Evolutionary conservation across 2,888 invertebrate species (phyloP).

Genomic region (Dioctria linearis): DNA sequence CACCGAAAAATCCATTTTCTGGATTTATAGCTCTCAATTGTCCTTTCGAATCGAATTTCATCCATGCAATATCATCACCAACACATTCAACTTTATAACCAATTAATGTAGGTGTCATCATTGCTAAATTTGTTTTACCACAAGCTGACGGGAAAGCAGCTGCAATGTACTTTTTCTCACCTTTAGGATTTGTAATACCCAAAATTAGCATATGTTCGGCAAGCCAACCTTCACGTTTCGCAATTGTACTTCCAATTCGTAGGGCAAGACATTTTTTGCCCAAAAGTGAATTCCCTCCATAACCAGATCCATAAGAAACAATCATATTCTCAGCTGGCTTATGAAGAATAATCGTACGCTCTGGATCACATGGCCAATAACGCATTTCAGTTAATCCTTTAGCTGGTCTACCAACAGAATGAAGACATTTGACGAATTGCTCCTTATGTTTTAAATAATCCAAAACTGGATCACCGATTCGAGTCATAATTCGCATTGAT

Average conservation of each 20-base stretch:
- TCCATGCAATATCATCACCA: slow-evolving; percentile 99
- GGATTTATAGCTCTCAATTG: slow-evolving; percentile 96
- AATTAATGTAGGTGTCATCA: slow-evolving; percentile 95
- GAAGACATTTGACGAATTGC: slow-evolving; percentile 91
- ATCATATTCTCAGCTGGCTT: slow-evolving; percentile 72
- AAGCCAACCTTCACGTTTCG: slow-evolving; percentile 95
- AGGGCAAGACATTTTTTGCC: slow-evolving; percentile 99
- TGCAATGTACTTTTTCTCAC: slow-evolving; percentile 92
- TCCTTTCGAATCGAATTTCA: slow-evolving; percentile 91
- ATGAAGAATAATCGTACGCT: slow-evolving; percentile 93
- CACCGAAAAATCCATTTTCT: slow-evolving; percentile 99
- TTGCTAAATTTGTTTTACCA: slow-evolving; percentile 98
- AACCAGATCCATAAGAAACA: slow-evolving; percentile 86
- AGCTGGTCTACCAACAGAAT: slow-evolving; percentile 89
- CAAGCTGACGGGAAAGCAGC: slow-evolving; percentile 99
- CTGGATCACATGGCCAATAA: slow-evolving; percentile 98
- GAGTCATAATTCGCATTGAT: slow-evolving; percentile 98
- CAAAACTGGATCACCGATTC: slow-evolving; percentile 80
- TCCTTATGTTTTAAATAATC: slow-evolving; percentile 73
- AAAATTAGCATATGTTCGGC: slow-evolving; percentile 99
- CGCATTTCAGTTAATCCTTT: slow-evolving; percentile 75
- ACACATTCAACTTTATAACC: slow-evolving; percentile 95
- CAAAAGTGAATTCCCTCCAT: slow-evolving; percentile 95
- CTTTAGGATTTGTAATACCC: slow-evolving; percentile 92
- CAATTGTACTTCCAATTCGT: slow-evolving; percentile 95